Evolutionary conservation across 2,113 vertebrate genomes (phyloP), one percentile per base, ranked within the genome.

Genomic region (Myotis davidii): DNA sequence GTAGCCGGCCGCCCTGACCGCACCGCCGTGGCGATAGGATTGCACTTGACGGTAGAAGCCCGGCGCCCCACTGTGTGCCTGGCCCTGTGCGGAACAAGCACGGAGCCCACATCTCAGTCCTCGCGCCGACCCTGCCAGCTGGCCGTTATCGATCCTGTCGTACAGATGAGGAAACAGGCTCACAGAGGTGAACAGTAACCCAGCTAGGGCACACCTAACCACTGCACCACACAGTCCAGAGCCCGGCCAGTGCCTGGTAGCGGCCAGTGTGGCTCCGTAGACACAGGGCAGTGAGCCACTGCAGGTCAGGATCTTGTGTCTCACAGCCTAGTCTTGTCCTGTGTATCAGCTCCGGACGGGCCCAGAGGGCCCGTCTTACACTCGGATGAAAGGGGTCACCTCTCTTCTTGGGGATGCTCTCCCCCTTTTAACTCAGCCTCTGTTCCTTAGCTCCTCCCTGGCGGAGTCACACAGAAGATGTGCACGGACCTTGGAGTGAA

Each of bases 201-300:
- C 39, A 0, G 54, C 48, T 0, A 3, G 42, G 2, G 5, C 18
- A 23, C 3, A 16, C 50, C n/a, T 18, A 1, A 4, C 59, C 34
- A 3, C 12, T 0, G 0, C 7, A 0, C 52, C 4, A 5, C 13
- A 4, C 17, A 0, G 0, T 37, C 73, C 0, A 2, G 32, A 29
- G 65, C 59, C n/a, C 1, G 0, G 81, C 52, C 42, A 1, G 4
- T 0, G 5, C 56, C 76, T 3, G 5, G 0, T 0, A 39, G 32
- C 9, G 2, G 5, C 16, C 23, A 0, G 0, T 1, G 45, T 11
- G 65, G 12, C 29, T 59, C 50, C 17, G 20, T 2, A 25, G 59
- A 77, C 21, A 0, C 27, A 2, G 32, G 4, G 27, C 69, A 3
- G 27, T 1, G 45, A 70, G 48, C 85, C 39, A 6, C n/a, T 27